A percentile compares a stretch with the other conserved stretches of the same genome.
These are phyloP conservation scores for Drosophila sucinea DNA, from an alignment of 1,140 invertebrate genomes.

Conservation along the genomic window DNA sequence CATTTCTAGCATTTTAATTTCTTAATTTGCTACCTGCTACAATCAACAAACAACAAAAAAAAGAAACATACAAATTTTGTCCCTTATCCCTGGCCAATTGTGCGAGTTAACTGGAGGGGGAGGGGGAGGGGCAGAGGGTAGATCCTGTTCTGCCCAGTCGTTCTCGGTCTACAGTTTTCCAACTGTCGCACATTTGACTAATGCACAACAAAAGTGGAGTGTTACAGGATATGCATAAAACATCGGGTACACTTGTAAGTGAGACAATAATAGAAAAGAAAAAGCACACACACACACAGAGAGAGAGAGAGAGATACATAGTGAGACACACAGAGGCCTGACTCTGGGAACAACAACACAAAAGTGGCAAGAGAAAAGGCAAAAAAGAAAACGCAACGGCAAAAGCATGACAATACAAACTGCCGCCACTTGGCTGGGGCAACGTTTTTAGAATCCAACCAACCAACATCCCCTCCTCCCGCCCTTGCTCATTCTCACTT, in stretches of 20 bases:
- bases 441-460: constrained; percentile 44
- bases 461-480: neutral
- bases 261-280: constrained; percentile 82
- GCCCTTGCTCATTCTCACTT: neutral
- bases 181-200: constrained; percentile 80
- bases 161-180: constrained; percentile 53
- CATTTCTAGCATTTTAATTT: constrained; percentile 65
- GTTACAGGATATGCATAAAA: constrained; percentile 82
- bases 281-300: constrained; percentile 57
- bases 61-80: constrained; percentile 48
- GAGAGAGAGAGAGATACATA: constrained; percentile 14
- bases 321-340: constrained; percentile 16
- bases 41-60: constrained; percentile 14
- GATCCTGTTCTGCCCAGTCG: neutral
- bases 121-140: neutral
- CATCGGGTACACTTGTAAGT: constrained; percentile 81
- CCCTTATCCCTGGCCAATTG: constrained; percentile 58
- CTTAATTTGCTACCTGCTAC: constrained; percentile 63
- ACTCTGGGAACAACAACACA: constrained; percentile 1
- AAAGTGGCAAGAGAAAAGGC: constrained; percentile 20
- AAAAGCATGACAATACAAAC: constrained; percentile 80
- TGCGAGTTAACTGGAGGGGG: constrained; percentile 57
- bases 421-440: constrained; percentile 73
- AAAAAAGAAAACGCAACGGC: constrained; percentile 45
- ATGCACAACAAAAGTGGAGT: constrained; percentile 82